Evolutionary conservation across 2,888 invertebrate species (phyloP).

Genomic region (Chloroclysta siterata): DNA sequence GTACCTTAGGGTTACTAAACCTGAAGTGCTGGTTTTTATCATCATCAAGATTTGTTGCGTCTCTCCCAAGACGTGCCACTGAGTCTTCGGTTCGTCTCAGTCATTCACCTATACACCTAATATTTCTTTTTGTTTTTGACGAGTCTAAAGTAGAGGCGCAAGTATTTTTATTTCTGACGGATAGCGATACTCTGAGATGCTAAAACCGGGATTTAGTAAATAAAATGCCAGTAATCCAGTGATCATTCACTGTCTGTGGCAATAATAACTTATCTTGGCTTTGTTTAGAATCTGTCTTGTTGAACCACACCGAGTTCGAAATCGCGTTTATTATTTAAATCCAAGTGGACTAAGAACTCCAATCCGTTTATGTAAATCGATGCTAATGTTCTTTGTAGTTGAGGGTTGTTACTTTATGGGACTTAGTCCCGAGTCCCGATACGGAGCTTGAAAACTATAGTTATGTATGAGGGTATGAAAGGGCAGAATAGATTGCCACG

Average conservation of each 20-base stretch:
- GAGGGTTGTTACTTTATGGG: slow-evolving; percentile 45
- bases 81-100: no score
- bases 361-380: slow-evolving; percentile 76
- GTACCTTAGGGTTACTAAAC: no score
- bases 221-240: neutral
- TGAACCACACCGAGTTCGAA: slow-evolving; percentile 44
- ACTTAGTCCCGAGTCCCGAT: slow-evolving; percentile 32
- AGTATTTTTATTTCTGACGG: no score
- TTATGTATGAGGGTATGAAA: slow-evolving; percentile 30
- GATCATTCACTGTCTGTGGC: neutral
- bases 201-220: neutral
- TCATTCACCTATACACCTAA: no score
- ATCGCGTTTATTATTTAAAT: slow-evolving; percentile 72
- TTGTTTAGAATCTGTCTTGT: slow-evolving; percentile 43
- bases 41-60: no score
- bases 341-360: slow-evolving; percentile 62
- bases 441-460: slow-evolving; percentile 31
- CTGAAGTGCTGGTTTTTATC: no score
- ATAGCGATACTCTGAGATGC: no score
- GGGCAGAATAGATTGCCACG: slow-evolving; percentile 32
- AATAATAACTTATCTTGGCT: slow-evolving; percentile 39
- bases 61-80: no score
- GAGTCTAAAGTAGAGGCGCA: no score
- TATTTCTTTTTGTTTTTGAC: no score
- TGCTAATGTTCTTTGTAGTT: slow-evolving; percentile 63